Conservation (phyloP, 2,888 invertebrate genomes). For the Hoplodrina ambigua region DNA sequence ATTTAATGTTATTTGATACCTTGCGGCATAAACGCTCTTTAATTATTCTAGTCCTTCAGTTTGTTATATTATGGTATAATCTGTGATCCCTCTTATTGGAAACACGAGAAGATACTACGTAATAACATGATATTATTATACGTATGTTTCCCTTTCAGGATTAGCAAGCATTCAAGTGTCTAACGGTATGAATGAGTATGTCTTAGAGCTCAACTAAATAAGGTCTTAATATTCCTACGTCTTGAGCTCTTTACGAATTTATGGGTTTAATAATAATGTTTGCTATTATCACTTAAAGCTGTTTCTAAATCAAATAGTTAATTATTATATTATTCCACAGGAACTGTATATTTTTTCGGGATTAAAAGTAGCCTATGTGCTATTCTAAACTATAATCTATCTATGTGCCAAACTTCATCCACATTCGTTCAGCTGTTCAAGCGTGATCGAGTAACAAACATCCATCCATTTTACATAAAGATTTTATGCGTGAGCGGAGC, state of each 20-base stretch:
- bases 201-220: constrained; percentile 44
- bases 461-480: too few relatives aligned
- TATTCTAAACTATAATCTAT: too few relatives aligned
- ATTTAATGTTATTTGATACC: too few relatives aligned
- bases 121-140: constrained; percentile 12
- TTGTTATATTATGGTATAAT: constrained; percentile 17
- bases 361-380: too few relatives aligned
- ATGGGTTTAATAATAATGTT: constrained; percentile 54
- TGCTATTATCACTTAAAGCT: constrained; percentile 46
- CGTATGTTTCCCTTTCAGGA: constrained; percentile 27
- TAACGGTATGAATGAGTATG: constrained; percentile 31
- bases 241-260: constrained; percentile 52
- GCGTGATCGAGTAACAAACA: too few relatives aligned
- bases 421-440: too few relatives aligned
- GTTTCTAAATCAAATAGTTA: constrained; percentile 49
- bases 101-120: neutral
- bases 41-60: neutral
- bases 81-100: constrained; percentile 17
- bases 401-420: too few relatives aligned
- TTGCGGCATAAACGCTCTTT: neutral
- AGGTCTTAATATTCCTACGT: constrained; percentile 40
- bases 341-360: too few relatives aligned
- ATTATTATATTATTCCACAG: too few relatives aligned
- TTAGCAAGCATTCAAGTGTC: constrained; percentile 49
- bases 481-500: constrained; percentile 27